A percentile compares a stretch with the other conserved stretches of the same genome.
phyloP scores from a whole-genome alignment of 2,797 vertebrate genomes.

The Eremophila alpestris region DNA sequence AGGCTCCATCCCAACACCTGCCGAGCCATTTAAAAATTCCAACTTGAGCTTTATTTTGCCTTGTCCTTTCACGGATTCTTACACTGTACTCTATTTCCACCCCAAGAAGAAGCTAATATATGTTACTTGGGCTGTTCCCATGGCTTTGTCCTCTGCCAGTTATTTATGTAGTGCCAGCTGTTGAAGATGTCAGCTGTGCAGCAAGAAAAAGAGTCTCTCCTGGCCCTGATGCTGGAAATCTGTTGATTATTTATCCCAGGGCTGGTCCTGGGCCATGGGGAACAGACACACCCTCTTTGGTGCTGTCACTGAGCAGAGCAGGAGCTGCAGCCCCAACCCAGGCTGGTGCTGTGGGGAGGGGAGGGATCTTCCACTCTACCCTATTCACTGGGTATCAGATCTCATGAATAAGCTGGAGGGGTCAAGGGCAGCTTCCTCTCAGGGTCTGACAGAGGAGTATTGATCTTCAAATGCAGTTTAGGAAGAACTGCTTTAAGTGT shows the following conservation, averaged over 20 bases:
- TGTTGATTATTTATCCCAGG: rapidly evolving
- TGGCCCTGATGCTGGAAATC: not conserved
- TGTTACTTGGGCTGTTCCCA: not conserved
- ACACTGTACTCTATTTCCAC: not conserved
- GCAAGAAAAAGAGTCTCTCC: not conserved
- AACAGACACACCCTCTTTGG: rapidly evolving
- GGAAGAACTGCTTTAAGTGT: not conserved
- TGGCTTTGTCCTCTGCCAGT: rapidly evolving
- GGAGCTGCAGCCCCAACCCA: not conserved
- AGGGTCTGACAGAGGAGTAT: not conserved
- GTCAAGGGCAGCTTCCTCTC: not conserved
- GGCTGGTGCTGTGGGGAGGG: not conserved
- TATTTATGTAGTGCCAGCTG: rapidly evolving
- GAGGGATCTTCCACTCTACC: too few species aligned
- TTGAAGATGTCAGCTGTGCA: not conserved
- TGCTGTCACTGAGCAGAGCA: not conserved
- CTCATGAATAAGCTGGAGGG: not conserved
- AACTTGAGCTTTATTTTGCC: rapidly evolving
- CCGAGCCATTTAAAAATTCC: rapidly evolving
- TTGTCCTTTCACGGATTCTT: rapidly evolving
- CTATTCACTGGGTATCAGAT: not conserved
- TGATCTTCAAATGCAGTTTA: not conserved
- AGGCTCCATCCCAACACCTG: rapidly evolving
- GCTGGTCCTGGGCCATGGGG: not conserved
- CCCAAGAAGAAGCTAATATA: rapidly evolving